phyloP scores from a whole-genome alignment of 2,797 vertebrate genomes.

The Malacoctenus gilli region DNA sequence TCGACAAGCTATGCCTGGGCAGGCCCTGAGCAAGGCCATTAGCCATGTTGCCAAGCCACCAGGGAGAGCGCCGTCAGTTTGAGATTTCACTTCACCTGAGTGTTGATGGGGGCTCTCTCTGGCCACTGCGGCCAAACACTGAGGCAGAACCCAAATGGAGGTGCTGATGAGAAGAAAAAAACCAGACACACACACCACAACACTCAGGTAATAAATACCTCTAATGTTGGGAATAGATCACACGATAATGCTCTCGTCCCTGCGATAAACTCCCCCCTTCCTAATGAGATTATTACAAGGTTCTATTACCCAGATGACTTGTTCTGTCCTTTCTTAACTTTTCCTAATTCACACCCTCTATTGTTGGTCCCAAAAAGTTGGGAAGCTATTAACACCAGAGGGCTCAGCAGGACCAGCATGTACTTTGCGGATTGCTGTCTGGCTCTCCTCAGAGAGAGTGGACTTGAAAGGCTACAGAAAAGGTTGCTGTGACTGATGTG shows the following conservation, averaged over 20 bases:
- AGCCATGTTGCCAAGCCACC: slow-evolving; percentile 77
- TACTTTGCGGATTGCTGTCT: slow-evolving; percentile 30
- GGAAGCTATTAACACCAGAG: slow-evolving; percentile 45
- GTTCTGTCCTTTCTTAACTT: slow-evolving; percentile 49
- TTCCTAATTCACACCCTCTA: slow-evolving; percentile 51
- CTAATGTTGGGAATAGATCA: slow-evolving; percentile 25
- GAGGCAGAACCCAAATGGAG: slow-evolving; percentile 46
- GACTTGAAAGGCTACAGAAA: slow-evolving; percentile 6
- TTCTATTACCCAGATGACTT: slow-evolving; percentile 58
- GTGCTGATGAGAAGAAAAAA: slow-evolving; percentile 60
- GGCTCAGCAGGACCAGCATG: slow-evolving; percentile 36
- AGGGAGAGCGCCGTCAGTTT: slow-evolving; percentile 75
- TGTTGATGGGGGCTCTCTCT: slow-evolving; percentile 76
- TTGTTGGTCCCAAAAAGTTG: slow-evolving; percentile 40
- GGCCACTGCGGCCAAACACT: slow-evolving; percentile 36
- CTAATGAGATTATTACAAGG: slow-evolving; percentile 65
- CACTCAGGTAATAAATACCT: slow-evolving; percentile 55
- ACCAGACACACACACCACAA: no score
- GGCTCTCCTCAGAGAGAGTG: slow-evolving; percentile 2
- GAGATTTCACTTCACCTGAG: slow-evolving; percentile 86
- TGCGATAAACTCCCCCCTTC: slow-evolving; percentile 33
- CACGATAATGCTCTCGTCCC: slow-evolving; percentile 43
- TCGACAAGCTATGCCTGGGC: slow-evolving; percentile 82
- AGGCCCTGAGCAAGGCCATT: slow-evolving; percentile 82
- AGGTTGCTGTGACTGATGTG: background rate